Evolutionary conservation across 2,113 vertebrate genomes (phyloP).

Genomic region (Seriola rivoliana): DNA sequence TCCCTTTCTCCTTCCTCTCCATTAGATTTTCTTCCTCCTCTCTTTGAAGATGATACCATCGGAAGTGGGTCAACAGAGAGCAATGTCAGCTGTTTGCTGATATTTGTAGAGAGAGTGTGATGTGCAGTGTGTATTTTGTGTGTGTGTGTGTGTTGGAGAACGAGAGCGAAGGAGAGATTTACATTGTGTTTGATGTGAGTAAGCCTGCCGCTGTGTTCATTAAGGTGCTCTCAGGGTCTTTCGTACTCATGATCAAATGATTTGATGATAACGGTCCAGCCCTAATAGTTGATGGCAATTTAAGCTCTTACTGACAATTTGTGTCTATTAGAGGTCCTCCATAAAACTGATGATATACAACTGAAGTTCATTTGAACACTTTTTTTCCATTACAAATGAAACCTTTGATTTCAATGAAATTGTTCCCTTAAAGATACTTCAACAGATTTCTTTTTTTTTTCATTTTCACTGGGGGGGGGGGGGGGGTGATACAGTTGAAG

Average conservation of each 20-base stretch:
- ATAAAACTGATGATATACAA: constrained; percentile 58
- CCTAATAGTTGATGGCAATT: constrained; percentile 70
- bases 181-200: constrained; percentile 71
- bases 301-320: constrained; percentile 65
- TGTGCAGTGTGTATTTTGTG: constrained; percentile 8
- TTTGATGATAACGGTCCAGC: constrained; percentile 65
- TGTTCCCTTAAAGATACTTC: constrained; percentile 29
- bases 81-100: constrained; percentile 73
- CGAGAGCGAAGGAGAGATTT: constrained; percentile 32
- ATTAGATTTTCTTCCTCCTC: constrained; percentile 35
- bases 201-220: constrained; percentile 56
- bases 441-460: background rate
- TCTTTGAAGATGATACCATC: constrained; percentile 73
- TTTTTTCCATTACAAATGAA: constrained; percentile 37
- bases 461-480: constrained; percentile 4
- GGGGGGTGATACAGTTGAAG: constrained; percentile 25
- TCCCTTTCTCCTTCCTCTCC: constrained; percentile 34
- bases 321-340: constrained; percentile 58
- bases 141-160: background rate
- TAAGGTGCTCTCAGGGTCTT: constrained; percentile 62
- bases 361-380: constrained; percentile 35
- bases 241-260: constrained; percentile 67
- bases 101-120: constrained; percentile 52
- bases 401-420: constrained; percentile 58
- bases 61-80: constrained; percentile 76